Percentiles rank a stretch among this genome's conserved stretches.
Evolutionary conservation across 2,797 vertebrate species (phyloP).

Genomic region (Gastrophryne carolinensis): DNA sequence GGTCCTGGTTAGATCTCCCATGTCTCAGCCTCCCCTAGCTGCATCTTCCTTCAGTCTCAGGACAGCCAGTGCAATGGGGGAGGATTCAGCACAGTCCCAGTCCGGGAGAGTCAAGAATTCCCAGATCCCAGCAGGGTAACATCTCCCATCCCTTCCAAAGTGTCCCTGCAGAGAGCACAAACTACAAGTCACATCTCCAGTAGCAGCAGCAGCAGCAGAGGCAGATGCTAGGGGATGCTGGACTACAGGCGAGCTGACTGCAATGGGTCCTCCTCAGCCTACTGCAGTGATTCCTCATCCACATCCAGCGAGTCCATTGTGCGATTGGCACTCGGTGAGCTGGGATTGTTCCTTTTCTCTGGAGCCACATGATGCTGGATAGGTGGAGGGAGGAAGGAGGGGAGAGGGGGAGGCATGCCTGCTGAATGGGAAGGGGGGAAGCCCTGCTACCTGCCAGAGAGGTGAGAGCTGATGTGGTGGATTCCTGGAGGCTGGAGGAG

Average conservation of each 20-base stretch:
- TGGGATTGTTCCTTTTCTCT: constrained; percentile 35
- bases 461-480: background rate
- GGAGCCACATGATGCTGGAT: constrained; percentile 45
- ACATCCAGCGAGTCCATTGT: constrained; percentile 61
- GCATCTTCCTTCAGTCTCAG: constrained; percentile 12
- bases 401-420: constrained; percentile 7
- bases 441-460: constrained; percentile 23
- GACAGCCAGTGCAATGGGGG: background rate
- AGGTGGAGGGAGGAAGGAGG: constrained; percentile 31
- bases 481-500: background rate
- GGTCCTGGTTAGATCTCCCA: constrained; percentile 37
- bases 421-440: constrained; percentile 14
- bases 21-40: constrained; percentile 23
- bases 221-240: constrained; percentile 17
- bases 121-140: constrained; percentile 11
- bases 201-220: constrained; percentile 8
- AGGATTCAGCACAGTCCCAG: background rate
- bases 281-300: constrained; percentile 71
- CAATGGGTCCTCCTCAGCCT: constrained; percentile 54
- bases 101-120: background rate
- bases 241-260: constrained; percentile 46
- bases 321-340: constrained; percentile 51
- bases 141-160: constrained; percentile 19
- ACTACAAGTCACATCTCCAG: background rate
- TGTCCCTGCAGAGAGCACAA: background rate